These are phyloP conservation scores for Brachionus rotundiformis DNA, from an alignment of 1,140 invertebrate species.

Conservation along the genomic window DNA sequence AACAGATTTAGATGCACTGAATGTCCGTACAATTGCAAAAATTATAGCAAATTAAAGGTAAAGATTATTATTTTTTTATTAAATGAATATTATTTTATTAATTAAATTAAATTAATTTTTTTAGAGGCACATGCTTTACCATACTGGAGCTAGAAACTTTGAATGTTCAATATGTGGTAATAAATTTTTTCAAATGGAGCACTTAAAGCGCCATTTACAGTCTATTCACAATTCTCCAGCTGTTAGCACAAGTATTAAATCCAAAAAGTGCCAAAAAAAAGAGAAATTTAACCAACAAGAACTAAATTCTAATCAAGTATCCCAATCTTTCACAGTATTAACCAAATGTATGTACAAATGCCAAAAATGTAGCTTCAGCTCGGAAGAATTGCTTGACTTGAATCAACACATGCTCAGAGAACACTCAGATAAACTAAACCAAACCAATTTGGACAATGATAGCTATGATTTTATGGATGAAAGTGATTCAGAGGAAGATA, in stretches of 20 bases:
- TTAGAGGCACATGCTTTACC: conserved; percentile 52
- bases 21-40: conserved; percentile 52
- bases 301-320: background rate
- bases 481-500: background rate
- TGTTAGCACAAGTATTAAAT: background rate
- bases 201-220: conserved; percentile 51
- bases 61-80: background rate
- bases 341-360: conserved; percentile 34
- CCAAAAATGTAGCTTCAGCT: conserved; percentile 21
- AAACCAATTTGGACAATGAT: background rate
- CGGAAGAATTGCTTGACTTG: conserved; percentile 30
- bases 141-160: conserved; percentile 43
- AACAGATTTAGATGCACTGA: conserved; percentile 45
- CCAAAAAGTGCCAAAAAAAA: background rate
- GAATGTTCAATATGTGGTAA: conserved; percentile 46
- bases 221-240: conserved; percentile 31
- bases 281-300: background rate
- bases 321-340: conserved; percentile 20
- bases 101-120: background rate
- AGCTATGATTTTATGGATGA: conserved; percentile 26
- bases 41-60: conserved; percentile 50
- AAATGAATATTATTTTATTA: background rate
- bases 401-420: conserved; percentile 25
- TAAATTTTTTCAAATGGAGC: conserved; percentile 52
- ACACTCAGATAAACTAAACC: background rate